A percentile compares a stretch with the other conserved stretches of the same genome.
Evolutionary conservation across 37 sponge, comb jelly and placozoan genomes (phyloP).

Genomic region (Petrosia ficiformis): DNA sequence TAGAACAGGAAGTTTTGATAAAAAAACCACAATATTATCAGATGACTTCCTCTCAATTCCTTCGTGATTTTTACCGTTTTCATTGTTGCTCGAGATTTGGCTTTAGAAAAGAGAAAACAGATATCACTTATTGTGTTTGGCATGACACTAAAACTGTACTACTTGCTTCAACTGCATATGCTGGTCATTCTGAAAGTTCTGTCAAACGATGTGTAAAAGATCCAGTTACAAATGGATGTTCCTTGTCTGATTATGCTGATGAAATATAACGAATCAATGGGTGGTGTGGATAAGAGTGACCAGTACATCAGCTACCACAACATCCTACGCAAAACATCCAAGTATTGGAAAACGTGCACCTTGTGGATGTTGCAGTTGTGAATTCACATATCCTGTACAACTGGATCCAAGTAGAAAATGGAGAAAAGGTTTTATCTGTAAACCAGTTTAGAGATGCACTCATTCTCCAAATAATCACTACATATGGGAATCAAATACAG

Average conservation of each 20-base stretch:
- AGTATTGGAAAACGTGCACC: constrained; percentile 47
- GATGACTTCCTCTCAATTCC: too few species aligned
- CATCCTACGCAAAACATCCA: constrained; percentile 10
- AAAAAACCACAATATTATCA: too few species aligned
- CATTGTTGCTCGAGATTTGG: too few species aligned
- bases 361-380: constrained; percentile 41
- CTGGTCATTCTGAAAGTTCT: constrained; percentile 25
- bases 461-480: not conserved
- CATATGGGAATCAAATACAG: not conserved
- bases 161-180: constrained; percentile 22
- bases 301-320: constrained; percentile 25
- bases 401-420: not conserved
- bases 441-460: constrained; percentile 2
- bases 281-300: constrained; percentile 49
- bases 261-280: constrained; percentile 47
- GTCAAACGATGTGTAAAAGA: not conserved
- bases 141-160: not conserved
- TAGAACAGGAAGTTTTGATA: too few species aligned
- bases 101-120: too few species aligned
- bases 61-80: too few species aligned
- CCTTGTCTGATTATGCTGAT: constrained; percentile 12
- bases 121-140: not conserved
- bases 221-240: constrained; percentile 1
- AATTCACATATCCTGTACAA: constrained; percentile 27
- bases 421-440: not conserved